Evolutionary conservation across 1,140 invertebrate genomes (phyloP).

Genomic region (Varroa destructor): DNA sequence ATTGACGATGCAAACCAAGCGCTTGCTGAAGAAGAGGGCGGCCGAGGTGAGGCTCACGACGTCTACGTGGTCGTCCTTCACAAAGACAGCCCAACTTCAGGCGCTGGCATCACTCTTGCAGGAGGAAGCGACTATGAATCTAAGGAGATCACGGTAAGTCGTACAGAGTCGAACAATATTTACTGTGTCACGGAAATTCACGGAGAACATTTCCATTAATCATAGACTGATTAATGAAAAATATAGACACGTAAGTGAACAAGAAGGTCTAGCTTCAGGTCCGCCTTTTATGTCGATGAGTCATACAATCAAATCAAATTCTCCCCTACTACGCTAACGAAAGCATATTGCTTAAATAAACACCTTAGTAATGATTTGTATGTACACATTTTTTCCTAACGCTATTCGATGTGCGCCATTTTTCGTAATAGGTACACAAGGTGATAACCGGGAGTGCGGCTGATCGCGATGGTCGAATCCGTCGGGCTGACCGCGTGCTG

Average conservation of each 20-base stretch:
- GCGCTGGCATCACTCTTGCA: constrained; percentile 69
- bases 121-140: constrained; percentile 74
- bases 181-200: too few relatives aligned
- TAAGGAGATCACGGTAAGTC: constrained; percentile 69
- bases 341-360: too few relatives aligned
- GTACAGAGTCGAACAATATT: not conserved
- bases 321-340: too few relatives aligned
- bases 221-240: too few relatives aligned
- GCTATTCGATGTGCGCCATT: not conserved
- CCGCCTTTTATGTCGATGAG: too few relatives aligned
- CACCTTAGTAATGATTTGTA: too few relatives aligned
- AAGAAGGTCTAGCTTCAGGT: too few relatives aligned
- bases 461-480: constrained; percentile 65
- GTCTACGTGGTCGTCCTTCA: constrained; percentile 50
- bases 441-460: constrained; percentile 68
- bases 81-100: constrained; percentile 41
- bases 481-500: constrained; percentile 68
- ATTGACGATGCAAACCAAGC: constrained; percentile 52
- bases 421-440: constrained; percentile 57
- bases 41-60: constrained; percentile 40
- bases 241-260: too few relatives aligned
- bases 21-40: constrained; percentile 46
- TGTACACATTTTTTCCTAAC: too few relatives aligned
- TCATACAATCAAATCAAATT: too few relatives aligned
- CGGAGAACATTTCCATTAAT: too few relatives aligned